Base-by-base conservation (phyloP, 2,888 invertebrate genomes). In the Plebejus melissa region DNA sequence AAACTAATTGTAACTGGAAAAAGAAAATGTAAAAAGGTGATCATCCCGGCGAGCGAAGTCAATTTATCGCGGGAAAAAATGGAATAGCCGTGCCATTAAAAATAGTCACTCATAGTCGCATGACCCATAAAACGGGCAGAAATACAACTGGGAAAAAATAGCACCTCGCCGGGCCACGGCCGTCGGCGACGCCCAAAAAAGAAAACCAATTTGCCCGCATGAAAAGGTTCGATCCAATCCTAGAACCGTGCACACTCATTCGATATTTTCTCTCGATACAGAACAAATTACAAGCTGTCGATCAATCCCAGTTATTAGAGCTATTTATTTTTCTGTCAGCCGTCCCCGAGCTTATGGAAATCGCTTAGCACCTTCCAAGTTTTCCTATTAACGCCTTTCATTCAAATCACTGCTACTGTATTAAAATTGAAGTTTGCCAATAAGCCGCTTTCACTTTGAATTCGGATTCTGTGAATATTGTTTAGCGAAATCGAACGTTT, bases 201-300 rank as follows among this genome's bases (percentile, higher is more conserved):
- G 91, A 93, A 93, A 93, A 93, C 90, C 92, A 93, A 93, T 93
- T 93, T 90, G 89, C 86, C 86, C 91, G 91, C 90, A 87, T 92
- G 91, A 93, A 93, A 93, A 92, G 93, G 87, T 89, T 89, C 91
- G 88, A 90, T 90, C 90, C 90, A 88, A 91, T 90, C 87, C 87
- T 85, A 81, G 80, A 81, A 85, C 86, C 90, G 89, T 90, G 90
- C 90, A 90, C 90, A 92, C 93, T 92, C 91, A 92, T 91, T 92
- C 89, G 91, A 91, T 90, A 92, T 92, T 93, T 92, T 88, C 90
- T 87, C 89, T 88, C 85, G 84, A 77, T 86, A 87, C 87, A 88
- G 88, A 92, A 91, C 91, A 91, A 93, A 93, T 93, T 92, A 93
- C 90, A 90, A 93, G 88, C 87, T 90, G 90, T 89, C 90, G 87